phyloP scores from a whole-genome alignment of 1,140 invertebrate species.

The Phymorhynchus buccinoides region DNA sequence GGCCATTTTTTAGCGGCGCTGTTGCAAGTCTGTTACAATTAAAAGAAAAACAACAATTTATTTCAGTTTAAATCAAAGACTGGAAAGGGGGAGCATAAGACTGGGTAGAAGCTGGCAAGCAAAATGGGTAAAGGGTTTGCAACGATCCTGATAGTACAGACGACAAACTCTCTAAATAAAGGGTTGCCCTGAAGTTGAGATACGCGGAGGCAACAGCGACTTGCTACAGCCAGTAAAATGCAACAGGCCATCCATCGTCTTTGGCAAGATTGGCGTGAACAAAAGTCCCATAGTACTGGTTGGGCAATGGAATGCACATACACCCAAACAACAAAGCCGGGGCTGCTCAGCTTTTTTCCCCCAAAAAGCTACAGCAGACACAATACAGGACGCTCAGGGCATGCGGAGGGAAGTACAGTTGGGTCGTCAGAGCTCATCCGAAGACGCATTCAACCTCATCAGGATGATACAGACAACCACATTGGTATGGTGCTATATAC shows the following conservation, averaged over 20 bases:
- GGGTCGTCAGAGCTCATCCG: constrained; percentile 35
- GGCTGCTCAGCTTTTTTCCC: constrained; percentile 29
- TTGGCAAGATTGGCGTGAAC: constrained; percentile 37
- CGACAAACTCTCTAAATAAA: too few relatives aligned
- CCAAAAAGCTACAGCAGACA: constrained; percentile 31
- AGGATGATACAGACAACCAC: constrained; percentile 35
- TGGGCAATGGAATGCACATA: constrained; percentile 37
- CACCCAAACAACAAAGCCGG: constrained; percentile 36
- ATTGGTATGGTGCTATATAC: constrained; percentile 40
- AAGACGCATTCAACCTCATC: constrained; percentile 33
- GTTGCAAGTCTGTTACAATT: too few relatives aligned
- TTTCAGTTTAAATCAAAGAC: too few relatives aligned
- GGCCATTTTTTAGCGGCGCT: too few relatives aligned
- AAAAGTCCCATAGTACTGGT: constrained; percentile 26
- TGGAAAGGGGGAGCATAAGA: too few relatives aligned
- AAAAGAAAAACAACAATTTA: too few relatives aligned
- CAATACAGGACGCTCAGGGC: constrained; percentile 37
- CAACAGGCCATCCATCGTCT: constrained; percentile 39
- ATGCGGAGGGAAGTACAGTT: constrained; percentile 39
- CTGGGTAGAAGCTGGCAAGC: too few relatives aligned
- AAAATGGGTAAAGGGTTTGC: too few relatives aligned
- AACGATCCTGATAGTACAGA: too few relatives aligned
- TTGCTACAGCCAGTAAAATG: constrained; percentile 36
- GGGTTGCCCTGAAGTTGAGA: too few relatives aligned
- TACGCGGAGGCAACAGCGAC: too few relatives aligned